Evolutionary conservation across 37 sponge, comb jelly and placozoan genomes (phyloP), one percentile per base, ranked within the genome.

Genomic region (Bolinopsis microptera): DNA sequence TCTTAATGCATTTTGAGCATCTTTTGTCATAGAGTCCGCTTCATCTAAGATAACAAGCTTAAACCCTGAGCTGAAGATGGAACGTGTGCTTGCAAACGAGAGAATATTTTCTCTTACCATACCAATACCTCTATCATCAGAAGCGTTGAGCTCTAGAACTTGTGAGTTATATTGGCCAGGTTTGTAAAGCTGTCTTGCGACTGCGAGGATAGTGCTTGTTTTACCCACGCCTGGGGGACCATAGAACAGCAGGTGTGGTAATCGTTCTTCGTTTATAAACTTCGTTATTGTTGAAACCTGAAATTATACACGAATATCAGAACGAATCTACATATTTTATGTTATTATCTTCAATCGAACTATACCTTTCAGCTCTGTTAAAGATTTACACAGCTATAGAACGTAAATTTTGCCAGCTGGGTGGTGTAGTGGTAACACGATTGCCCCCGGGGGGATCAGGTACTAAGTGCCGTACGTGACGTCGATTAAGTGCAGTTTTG

Each of bases 191-290:
- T 76, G 93, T 61, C 76, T 95, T 16, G 99, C 99, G 92, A 97
- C 97, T 22, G 99, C 99, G 34, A 98, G 94, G 26, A 97, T 96
- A 31, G 99, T 97, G 93, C 96, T 96, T 36, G 99, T 98, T 94
- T 98, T 98, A 0, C 99, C 99, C 31, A 97, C 97, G 22, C 99
- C 99, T 36, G 99, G 99, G 39, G 99, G 99, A 0, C 99, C 99
- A 86, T 98, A 98, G 93, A 98, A 96, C 38, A 98, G 94, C 32
- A 98, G 94, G 83, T 98, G 99, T 26, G 99, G 99, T 8, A 98
- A 83, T 0, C 95, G 92, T 38, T 96, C 97, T 38, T 96, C 96
- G 24, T 93, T 76, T 92, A 98, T 95, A 93, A 98, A 98, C 23
- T 94, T 94, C 61, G 95, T 95, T 61, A 98, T 97, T 95, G 95